Conservation (phyloP, 2,113 vertebrate species). For the Scopus umbretta region DNA sequence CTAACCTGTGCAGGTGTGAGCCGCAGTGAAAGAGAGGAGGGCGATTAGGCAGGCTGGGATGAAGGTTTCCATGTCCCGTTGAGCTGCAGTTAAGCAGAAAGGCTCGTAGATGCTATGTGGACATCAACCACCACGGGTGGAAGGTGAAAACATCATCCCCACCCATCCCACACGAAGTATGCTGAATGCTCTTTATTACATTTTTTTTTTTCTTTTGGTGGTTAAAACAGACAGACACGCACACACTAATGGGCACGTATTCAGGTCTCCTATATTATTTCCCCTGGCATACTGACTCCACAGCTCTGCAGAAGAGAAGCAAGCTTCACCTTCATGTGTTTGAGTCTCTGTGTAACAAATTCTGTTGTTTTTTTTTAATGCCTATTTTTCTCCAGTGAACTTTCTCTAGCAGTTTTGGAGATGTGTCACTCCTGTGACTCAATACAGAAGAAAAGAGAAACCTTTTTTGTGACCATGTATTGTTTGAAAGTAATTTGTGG, state of each 20-base stretch:
- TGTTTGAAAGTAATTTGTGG: neutral
- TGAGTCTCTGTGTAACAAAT: neutral
- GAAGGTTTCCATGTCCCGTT: rapidly evolving
- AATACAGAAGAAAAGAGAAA: neutral
- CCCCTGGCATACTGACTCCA: too few species aligned
- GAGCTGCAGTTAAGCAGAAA: neutral
- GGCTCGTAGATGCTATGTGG: neutral
- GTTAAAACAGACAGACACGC: too few species aligned
- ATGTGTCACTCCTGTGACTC: neutral
- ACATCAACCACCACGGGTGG: rapidly evolving
- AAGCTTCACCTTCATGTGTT: neutral
- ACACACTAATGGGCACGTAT: rapidly evolving
- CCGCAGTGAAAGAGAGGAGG: neutral
- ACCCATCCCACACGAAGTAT: rapidly evolving
- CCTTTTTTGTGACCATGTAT: rapidly evolving
- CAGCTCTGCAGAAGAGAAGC: neutral
- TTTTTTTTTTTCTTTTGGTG: neutral
- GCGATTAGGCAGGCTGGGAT: neutral
- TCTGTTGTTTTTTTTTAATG: neutral
- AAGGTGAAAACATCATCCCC: neutral
- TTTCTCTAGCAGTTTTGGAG: neutral
- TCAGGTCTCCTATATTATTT: neutral
- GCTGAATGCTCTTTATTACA: rapidly evolving
- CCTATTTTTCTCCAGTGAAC: neutral
- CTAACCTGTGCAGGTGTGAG: neutral